A percentile compares a stretch with the other conserved stretches of the same genome.
phyloP scores from a whole-genome alignment of 1,140 invertebrate genomes.

The Dryas iulia region DNA sequence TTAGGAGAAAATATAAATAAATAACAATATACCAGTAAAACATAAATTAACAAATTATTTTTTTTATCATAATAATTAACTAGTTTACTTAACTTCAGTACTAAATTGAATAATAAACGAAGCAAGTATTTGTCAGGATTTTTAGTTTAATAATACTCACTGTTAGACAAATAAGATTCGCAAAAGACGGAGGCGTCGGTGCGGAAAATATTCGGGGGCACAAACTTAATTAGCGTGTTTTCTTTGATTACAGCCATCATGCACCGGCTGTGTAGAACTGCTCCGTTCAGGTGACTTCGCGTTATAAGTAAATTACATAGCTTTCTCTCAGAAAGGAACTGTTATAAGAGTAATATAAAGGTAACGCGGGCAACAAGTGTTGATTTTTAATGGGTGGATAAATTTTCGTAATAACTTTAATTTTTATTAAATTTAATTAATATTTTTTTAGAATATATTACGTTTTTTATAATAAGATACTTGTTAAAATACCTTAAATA shows the following conservation, averaged over 20 bases:
- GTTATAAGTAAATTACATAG: constrained; percentile 65
- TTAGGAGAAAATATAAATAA: background rate
- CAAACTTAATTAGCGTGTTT: constrained; percentile 75
- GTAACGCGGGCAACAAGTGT: constrained; percentile 12
- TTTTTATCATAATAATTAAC: too few species aligned
- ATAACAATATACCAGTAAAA: too few species aligned
- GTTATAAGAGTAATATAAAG: constrained; percentile 22
- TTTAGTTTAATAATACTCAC: background rate
- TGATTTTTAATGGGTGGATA: constrained; percentile 1
- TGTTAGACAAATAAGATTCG: constrained; percentile 8
- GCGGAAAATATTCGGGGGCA: constrained; percentile 40
- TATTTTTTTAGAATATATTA: background rate
- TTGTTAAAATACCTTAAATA: background rate
- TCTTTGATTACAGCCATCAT: constrained; percentile 77
- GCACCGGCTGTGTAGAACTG: constrained; percentile 63
- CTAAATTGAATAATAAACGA: too few species aligned
- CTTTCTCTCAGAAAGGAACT: constrained; percentile 35
- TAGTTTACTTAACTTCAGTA: too few species aligned
- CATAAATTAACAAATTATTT: too few species aligned
- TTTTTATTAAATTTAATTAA: background rate
- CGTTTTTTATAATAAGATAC: background rate
- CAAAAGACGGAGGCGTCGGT: constrained; percentile 5
- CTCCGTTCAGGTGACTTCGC: constrained; percentile 62
- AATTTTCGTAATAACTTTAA: background rate
- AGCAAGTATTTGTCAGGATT: background rate